Evolutionary conservation across 2,888 invertebrate genomes (phyloP).

Genomic region (Druceiella hillmani): DNA sequence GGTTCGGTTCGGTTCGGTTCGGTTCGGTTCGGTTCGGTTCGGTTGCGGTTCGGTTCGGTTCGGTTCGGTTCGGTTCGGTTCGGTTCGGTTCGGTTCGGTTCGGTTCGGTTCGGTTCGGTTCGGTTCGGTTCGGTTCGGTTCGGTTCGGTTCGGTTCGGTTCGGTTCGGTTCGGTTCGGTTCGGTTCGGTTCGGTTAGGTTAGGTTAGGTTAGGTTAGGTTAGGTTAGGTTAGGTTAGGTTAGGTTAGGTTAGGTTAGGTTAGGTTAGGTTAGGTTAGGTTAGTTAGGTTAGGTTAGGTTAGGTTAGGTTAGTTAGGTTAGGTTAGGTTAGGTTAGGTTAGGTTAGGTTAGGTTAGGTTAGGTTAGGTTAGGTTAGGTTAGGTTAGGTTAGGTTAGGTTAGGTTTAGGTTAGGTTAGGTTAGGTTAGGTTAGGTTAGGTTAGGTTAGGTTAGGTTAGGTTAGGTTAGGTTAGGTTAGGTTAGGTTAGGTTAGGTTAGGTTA

Average conservation of each 20-base stretch:
- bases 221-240: slow-evolving; percentile 10
- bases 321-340: slow-evolving; percentile 14
- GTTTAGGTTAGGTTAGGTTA: slow-evolving; percentile 14
- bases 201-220: slow-evolving; percentile 8
- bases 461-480: slow-evolving; percentile 16
- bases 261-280: slow-evolving; percentile 5
- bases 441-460: slow-evolving; percentile 15
- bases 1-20: slow-evolving; percentile 4
- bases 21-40: slow-evolving; percentile 4
- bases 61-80: slow-evolving; percentile 6
- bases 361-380: slow-evolving; percentile 13
- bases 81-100: slow-evolving; percentile 4
- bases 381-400: slow-evolving; percentile 12
- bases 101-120: slow-evolving; percentile 2
- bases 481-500: slow-evolving; percentile 15
- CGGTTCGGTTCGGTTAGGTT: slow-evolving; percentile 9
- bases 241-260: slow-evolving; percentile 10
- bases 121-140: slow-evolving; percentile 4
- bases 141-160: slow-evolving; percentile 18
- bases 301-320: slow-evolving; percentile 13
- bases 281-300: slow-evolving; percentile 13
- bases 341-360: slow-evolving; percentile 16
- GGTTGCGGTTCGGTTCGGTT: slow-evolving; percentile 6
- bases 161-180: slow-evolving; percentile 10
- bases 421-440: slow-evolving; percentile 15